A percentile compares a stretch with the other conserved stretches of the same genome.
These are phyloP conservation scores for Forficula auricularia DNA, from an alignment of 1,140 invertebrate genomes.

Conservation along the genomic window DNA sequence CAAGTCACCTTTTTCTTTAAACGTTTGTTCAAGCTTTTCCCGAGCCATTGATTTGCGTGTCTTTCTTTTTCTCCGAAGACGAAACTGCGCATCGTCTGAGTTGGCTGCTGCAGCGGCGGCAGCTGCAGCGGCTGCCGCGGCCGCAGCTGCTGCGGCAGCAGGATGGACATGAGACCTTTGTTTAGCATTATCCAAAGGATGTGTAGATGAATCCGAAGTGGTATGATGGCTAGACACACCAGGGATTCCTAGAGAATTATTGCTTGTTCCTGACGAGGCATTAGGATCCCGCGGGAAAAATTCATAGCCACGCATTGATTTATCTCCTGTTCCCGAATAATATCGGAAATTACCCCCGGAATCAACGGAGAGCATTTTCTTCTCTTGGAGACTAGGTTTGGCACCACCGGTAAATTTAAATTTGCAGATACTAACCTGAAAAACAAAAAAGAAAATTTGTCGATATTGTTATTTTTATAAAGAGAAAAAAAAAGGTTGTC, in stretches of 20 bases:
- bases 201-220: too few species aligned
- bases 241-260: too few species aligned
- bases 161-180: too few species aligned
- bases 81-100: neutral
- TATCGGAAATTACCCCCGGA: conserved; percentile 70
- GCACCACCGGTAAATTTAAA: conserved; percentile 83
- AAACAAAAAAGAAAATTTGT: conserved; percentile 1
- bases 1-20: conserved; percentile 74
- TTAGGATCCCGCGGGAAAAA: conserved; percentile 48
- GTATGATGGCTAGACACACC: too few species aligned
- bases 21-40: conserved; percentile 77
- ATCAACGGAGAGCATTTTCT: conserved; percentile 76
- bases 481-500: too few species aligned
- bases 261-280: too few species aligned
- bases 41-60: conserved; percentile 64
- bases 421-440: conserved; percentile 63
- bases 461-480: neutral
- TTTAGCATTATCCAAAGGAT: too few species aligned
- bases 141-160: conserved; percentile 4
- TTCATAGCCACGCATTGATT: conserved; percentile 56
- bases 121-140: conserved; percentile 7
- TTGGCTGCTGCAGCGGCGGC: conserved; percentile 16
- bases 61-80: conserved; percentile 38
- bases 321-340: conserved; percentile 54
- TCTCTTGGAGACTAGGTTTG: conserved; percentile 69